A percentile compares a stretch with the other conserved stretches of the same genome.
These are phyloP conservation scores for Rousettus leschenaultii DNA, from an alignment of 2,113 vertebrate genomes.

Conservation along the genomic window DNA sequence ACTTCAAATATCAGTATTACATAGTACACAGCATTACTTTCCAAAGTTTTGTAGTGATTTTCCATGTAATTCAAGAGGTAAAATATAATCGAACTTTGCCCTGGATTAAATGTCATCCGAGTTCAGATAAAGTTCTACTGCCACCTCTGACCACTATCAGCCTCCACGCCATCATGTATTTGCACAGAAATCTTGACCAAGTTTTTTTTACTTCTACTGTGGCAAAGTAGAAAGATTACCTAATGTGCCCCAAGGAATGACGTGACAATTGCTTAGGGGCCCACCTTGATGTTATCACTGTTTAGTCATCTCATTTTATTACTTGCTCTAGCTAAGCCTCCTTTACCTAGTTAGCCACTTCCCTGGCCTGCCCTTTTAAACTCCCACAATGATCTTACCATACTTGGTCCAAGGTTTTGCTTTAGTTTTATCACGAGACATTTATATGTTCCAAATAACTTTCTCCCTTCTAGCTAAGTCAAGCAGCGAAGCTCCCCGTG, in stretches of 20 bases:
- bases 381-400: background rate
- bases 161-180: background rate
- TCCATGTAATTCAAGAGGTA: too few relatives aligned
- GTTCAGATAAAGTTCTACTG: background rate
- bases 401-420: background rate
- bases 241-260: background rate
- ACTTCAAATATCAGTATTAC: background rate
- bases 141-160: background rate
- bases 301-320: background rate
- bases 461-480: background rate
- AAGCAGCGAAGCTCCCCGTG: background rate
- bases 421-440: background rate
- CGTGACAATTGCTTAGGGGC: background rate
- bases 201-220: background rate
- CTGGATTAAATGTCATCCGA: background rate
- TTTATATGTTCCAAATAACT: conserved; percentile 22
- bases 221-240: background rate
- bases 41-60: background rate
- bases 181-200: background rate
- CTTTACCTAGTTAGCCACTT: background rate
- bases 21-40: background rate
- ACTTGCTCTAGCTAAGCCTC: background rate
- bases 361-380: background rate
- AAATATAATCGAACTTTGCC: too few relatives aligned
- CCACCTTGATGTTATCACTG: background rate